Base-by-base conservation (phyloP, 2,888 invertebrate genomes). In the Spicauda simplicius region DNA sequence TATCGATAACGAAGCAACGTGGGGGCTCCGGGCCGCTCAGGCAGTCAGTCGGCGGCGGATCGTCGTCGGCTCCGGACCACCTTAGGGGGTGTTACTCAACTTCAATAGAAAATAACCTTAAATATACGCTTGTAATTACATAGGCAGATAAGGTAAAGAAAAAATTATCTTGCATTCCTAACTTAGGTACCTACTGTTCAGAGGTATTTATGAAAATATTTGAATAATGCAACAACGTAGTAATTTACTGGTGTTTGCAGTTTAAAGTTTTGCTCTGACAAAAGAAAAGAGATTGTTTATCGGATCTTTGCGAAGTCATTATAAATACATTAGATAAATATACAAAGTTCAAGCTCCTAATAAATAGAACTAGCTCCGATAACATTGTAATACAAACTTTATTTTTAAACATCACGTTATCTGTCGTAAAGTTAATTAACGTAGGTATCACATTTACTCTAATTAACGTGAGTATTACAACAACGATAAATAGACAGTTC, bases 11-110 rank as follows among this genome's bases (percentile, higher is more conserved):
- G 83, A 91, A 87, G 83, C 84, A 81, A 86, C 81, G 83, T 90
- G 76, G 86, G 84, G 86, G 84, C 86, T 87, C 72, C 65, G 71
- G 69, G 69, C 76, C 73, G 71, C 72, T 68, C 65, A 56, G 63
- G 72, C 65, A 70, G 73, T 76, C 90, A 92, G 91, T 91, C 91
- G 91, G 83, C 79, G 91, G 80, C 74, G 83, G 90, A 92, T 86
- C 85, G 91, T 87, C 85, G 83, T 80, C 89, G 92, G 71, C 91
- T 83, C 55, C 81, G 79, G 84, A 88, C 80, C 82, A 72, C 74
- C 71, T 37, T 60, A 70, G 79, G 73, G 77, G 76, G 72, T 52
- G 70, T 80, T 70, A 37, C 69, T 57, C 54, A 62, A 71, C 70
- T 71, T 58, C 20, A 20, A 1, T 16, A 25, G 62, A 69, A 70